Conservation (phyloP, 2,888 invertebrate species). For the Brachynemurus nebulosus region DNA sequence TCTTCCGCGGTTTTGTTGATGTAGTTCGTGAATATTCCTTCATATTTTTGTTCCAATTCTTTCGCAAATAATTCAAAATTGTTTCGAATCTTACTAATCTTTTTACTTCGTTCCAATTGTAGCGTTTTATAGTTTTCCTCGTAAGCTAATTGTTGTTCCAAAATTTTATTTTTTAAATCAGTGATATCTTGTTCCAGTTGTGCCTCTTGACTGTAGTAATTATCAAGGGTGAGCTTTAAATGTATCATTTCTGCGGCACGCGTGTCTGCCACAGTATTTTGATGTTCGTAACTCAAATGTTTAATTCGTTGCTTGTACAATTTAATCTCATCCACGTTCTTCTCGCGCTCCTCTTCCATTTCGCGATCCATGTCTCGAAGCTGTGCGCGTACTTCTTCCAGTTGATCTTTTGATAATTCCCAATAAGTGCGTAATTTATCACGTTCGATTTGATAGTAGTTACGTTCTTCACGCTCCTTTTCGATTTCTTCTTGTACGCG, state of each 20-base stretch:
- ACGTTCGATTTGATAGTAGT: conserved; percentile 88
- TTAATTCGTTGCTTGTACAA: conserved; percentile 88
- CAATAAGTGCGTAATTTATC: conserved; percentile 90
- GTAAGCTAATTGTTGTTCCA: conserved; percentile 56
- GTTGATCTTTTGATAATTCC: conserved; percentile 84
- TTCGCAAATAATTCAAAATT: conserved; percentile 52
- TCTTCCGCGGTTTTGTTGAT: conserved; percentile 57
- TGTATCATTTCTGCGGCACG: conserved; percentile 74
- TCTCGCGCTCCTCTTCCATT: conserved; percentile 74
- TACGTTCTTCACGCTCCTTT: conserved; percentile 86
- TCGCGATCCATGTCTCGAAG: conserved; percentile 68
- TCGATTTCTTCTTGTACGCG: conserved; percentile 83
- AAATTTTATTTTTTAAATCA: conserved; percentile 46
- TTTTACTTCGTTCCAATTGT: conserved; percentile 42
- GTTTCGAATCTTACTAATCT: conserved; percentile 41
- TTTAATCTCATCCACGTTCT: conserved; percentile 76
- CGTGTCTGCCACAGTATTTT: conserved; percentile 67
- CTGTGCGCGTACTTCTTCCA: conserved; percentile 69
- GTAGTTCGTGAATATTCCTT: conserved; percentile 57
- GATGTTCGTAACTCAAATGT: conserved; percentile 83
- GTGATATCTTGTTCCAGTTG: conserved; percentile 64
- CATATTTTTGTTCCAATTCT: conserved; percentile 55
- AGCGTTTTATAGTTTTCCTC: conserved; percentile 59
- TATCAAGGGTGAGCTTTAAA: conserved; percentile 70
- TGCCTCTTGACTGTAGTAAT: conserved; percentile 60